Conservation (phyloP, 2,888 invertebrate genomes). For the Chorisops tibialis region DNA sequence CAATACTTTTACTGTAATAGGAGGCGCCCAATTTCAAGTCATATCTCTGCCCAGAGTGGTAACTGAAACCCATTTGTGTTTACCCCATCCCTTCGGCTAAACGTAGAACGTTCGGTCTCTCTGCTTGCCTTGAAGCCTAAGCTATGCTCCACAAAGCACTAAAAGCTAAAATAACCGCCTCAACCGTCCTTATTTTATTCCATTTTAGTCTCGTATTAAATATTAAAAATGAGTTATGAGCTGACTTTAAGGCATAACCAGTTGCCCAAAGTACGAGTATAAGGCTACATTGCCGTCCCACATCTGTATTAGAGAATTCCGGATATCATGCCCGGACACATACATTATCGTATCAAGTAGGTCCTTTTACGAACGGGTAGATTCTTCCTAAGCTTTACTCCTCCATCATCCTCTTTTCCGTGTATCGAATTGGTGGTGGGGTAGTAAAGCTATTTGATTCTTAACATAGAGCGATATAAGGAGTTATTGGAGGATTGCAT, state of each 20-base stretch:
- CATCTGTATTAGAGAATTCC: no score
- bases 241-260: slow-evolving; percentile 29
- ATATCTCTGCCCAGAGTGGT: background rate
- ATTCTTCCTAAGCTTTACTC: no score
- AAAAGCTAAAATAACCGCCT: slow-evolving; percentile 25
- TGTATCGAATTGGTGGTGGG: no score
- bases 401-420: no score
- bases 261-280: background rate
- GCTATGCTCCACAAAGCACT: background rate
- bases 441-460: no score
- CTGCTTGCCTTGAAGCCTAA: background rate
- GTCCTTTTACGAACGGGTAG: no score
- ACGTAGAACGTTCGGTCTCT: background rate
- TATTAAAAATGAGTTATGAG: slow-evolving; percentile 31
- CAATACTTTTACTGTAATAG: no score
- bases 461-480: no score
- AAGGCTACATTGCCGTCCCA: no score
- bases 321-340: no score
- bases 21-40: background rate
- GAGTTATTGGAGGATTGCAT: no score
- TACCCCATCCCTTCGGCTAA: background rate
- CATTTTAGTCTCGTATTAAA: slow-evolving; percentile 28
- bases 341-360: no score
- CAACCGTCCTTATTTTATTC: slow-evolving; percentile 27
- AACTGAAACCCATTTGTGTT: slow-evolving; percentile 20